phyloP scores from a whole-genome alignment of 1,140 invertebrate genomes.

The Halictus rubicundus region DNA sequence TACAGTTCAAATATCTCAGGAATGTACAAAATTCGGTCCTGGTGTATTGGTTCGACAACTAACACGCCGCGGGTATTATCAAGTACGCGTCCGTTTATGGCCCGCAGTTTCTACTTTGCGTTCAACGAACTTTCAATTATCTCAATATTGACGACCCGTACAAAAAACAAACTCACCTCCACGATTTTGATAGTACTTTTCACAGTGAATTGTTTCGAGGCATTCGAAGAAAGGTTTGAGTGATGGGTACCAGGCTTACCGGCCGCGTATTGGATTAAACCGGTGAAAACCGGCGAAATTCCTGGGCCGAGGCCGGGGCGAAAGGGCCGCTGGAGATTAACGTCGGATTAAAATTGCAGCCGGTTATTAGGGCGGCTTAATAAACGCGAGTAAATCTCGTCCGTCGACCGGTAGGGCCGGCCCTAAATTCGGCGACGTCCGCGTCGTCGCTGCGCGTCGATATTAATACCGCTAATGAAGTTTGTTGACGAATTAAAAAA shows the following conservation, averaged over 20 bases:
- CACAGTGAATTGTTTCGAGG: too few species aligned
- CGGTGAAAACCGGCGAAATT: slow-evolving; percentile 62
- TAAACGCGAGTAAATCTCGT: slow-evolving; percentile 67
- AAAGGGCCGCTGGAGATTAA: slow-evolving; percentile 59
- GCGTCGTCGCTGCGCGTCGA: slow-evolving; percentile 11
- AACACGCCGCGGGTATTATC: too few species aligned
- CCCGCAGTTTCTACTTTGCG: too few species aligned
- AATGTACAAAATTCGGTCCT: too few species aligned
- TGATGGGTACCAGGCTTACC: too few species aligned
- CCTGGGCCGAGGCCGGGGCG: slow-evolving; percentile 46
- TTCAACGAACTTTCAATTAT: too few species aligned
- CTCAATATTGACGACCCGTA: too few species aligned
- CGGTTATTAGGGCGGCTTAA: slow-evolving; percentile 67
- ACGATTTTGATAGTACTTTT: too few species aligned
- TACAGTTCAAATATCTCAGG: too few species aligned
- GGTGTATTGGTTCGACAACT: too few species aligned
- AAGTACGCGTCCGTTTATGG: too few species aligned
- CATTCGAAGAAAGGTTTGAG: background rate
- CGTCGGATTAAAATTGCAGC: slow-evolving; percentile 67
- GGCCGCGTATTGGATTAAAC: slow-evolving; percentile 59
- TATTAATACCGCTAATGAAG: slow-evolving; percentile 54
- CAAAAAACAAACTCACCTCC: too few species aligned
- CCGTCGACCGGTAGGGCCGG: slow-evolving; percentile 40
- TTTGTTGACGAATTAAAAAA: slow-evolving; percentile 33
- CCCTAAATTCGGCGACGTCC: slow-evolving; percentile 42